Percentiles rank a stretch among this genome's conserved stretches.
Evolutionary conservation across 64 coral and sea anemone genomes (phyloP).

Genomic region (Porites australiensis): DNA sequence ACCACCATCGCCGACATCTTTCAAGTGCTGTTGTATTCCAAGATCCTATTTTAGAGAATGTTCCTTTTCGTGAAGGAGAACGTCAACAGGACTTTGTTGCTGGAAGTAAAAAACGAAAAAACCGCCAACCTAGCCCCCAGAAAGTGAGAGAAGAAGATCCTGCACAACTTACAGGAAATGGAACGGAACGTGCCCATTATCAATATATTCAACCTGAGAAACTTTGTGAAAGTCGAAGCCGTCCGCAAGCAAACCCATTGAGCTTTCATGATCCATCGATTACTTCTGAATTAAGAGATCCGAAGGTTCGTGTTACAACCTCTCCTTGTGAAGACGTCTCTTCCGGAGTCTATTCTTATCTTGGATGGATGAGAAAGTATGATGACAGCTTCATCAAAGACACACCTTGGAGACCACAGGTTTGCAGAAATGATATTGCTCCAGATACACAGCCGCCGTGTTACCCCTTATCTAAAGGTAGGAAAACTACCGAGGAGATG

Average conservation of each 20-base stretch:
- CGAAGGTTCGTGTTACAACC: not conserved
- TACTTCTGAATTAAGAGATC: not conserved
- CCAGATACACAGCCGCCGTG: not conserved
- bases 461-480: not conserved
- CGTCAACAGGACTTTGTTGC: constrained; percentile 3
- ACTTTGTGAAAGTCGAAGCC: too few relatives aligned
- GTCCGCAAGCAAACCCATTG: too few relatives aligned
- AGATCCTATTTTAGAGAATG: not conserved
- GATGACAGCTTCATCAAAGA: not conserved
- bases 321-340: not conserved
- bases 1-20: not conserved
- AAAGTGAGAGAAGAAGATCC: too few relatives aligned
- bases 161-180: too few relatives aligned
- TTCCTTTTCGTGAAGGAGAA: not conserved
- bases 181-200: too few relatives aligned
- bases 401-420: not conserved
- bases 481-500: not conserved
- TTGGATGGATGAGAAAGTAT: not conserved
- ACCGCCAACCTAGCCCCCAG: constrained; percentile 20
- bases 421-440: not conserved
- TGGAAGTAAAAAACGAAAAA: constrained; percentile 46
- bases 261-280: too few relatives aligned
- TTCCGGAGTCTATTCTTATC: not conserved
- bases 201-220: too few relatives aligned
- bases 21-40: not conserved